Evolutionary conservation across 2,888 invertebrate species (phyloP), one percentile per base, ranked within the genome.

Genomic region (Aspidiotus rigidus): DNA sequence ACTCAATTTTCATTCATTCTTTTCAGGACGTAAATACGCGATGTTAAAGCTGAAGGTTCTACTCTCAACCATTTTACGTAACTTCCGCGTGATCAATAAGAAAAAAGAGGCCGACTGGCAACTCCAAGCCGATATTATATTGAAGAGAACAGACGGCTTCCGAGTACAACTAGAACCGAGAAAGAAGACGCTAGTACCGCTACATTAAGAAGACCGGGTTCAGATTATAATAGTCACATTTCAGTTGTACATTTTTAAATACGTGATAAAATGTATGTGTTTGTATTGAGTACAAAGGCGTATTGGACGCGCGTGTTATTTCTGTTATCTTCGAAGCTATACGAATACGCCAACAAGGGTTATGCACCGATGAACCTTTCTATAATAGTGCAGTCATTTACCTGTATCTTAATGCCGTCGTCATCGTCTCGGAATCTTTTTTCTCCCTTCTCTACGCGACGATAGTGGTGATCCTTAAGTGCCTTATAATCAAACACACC

Each of bases 21-120:
- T 28, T 28, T 73, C 77, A 89, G 88, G 84, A 77, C 86, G 89
- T 72, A 89, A 89, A 78, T 89, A 87, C 77, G 89, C 89, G 54
- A 87, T 89, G 86, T 79, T 89, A 74, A 89, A 89, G 77, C 79
- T 89, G 75, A 89, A 89, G 79, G 86, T 89, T 71, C 82, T 89
- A 71, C 80, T 89, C 17, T 87, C 89, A 7, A 89, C 88, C 70
- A 85, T 89, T 74, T 76, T 89, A 74, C 83, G 89, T 74, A 86
- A 85, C 76, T 89, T 86, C 82, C 83, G 83, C 71, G 83, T 89
- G n/a, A 76, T 81, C 71, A 87, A 87, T 7, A 85, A 86, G 76
- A 78, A 85, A 28, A 82, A 81, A 69, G 86, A 88, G 75, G 78
- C 82, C 28, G 87, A 89, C 74, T 89, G 88, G 78, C 81, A 83